These are phyloP conservation scores for Dicerorhinus sumatrensis DNA, from an alignment of 2,113 vertebrate species.

Conservation along the genomic window DNA sequence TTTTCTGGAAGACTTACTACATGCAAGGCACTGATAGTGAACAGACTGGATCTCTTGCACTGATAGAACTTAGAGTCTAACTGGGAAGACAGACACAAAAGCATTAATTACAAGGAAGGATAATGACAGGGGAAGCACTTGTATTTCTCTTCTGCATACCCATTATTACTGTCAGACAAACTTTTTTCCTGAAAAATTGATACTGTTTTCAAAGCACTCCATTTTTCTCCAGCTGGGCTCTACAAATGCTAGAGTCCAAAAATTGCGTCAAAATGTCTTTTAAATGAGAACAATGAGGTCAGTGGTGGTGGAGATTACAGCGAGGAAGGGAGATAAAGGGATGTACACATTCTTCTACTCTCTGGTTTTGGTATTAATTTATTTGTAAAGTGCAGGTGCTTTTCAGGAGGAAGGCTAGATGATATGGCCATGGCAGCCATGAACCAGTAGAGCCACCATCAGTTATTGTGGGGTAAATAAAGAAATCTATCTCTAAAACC, in stretches of 20 bases:
- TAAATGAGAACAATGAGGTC: not conserved
- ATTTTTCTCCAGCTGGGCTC: not conserved
- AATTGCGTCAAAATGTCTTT: not conserved
- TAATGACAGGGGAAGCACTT: not conserved
- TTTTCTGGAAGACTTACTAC: not conserved
- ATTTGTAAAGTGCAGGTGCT: not conserved
- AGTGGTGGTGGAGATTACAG: not conserved
- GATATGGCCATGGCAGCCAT: not conserved
- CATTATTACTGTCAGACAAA: not conserved
- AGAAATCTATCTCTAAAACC: not conserved
- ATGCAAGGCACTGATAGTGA: not conserved
- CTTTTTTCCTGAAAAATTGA: not conserved
- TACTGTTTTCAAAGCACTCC: not conserved
- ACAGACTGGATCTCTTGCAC: not conserved
- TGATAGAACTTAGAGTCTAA: not conserved
- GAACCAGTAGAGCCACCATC: not conserved
- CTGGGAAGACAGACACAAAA: not conserved
- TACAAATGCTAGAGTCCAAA: not conserved
- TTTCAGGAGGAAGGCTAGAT: not conserved
- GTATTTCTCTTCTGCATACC: not conserved
- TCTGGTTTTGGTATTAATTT: not conserved
- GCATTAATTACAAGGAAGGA: not conserved
- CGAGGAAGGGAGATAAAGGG: not conserved
- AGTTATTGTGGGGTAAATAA: not conserved
- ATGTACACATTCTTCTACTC: not conserved